phyloP scores from a whole-genome alignment of 2,888 invertebrate species.

The Hirudinaria manillensis region DNA sequence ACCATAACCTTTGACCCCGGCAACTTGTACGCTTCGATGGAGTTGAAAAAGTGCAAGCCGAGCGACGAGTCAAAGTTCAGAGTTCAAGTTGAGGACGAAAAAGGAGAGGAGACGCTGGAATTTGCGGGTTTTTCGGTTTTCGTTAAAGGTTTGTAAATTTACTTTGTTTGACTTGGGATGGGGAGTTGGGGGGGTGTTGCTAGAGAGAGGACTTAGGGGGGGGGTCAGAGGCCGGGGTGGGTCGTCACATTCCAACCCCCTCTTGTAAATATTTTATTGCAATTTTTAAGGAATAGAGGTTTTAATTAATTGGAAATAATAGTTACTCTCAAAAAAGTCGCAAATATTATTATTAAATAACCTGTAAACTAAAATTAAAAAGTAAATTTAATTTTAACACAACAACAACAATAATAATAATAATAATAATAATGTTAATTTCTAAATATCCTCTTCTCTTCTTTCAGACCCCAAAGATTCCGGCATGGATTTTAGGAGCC shows the following conservation, averaged over 20 bases:
- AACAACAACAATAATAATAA: too few relatives aligned
- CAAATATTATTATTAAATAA: too few relatives aligned
- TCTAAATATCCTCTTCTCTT: not conserved
- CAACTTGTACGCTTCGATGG: slow-evolving; percentile 60
- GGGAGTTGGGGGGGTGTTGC: too few relatives aligned
- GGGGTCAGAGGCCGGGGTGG: too few relatives aligned
- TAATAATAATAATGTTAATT: too few relatives aligned
- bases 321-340: too few relatives aligned
- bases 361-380: too few relatives aligned
- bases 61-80: slow-evolving; percentile 95
- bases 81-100: slow-evolving; percentile 81
- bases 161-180: not conserved
- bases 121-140: slow-evolving; percentile 90
- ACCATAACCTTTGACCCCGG: slow-evolving; percentile 61
- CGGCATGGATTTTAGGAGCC: slow-evolving; percentile 96
- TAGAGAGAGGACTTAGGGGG: too few relatives aligned
- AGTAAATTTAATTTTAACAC: too few relatives aligned
- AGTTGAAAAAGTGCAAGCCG: slow-evolving; percentile 83
- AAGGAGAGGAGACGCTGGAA: slow-evolving; percentile 75
- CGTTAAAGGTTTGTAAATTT: slow-evolving; percentile 71
- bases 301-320: not conserved
- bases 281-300: not conserved
- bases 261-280: too few relatives aligned
- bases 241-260: too few relatives aligned
- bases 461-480: slow-evolving; percentile 68